Evolutionary conservation across 2,888 invertebrate species (phyloP), one percentile per base, ranked within the genome.

Genomic region (Halictus quadricinctus): DNA sequence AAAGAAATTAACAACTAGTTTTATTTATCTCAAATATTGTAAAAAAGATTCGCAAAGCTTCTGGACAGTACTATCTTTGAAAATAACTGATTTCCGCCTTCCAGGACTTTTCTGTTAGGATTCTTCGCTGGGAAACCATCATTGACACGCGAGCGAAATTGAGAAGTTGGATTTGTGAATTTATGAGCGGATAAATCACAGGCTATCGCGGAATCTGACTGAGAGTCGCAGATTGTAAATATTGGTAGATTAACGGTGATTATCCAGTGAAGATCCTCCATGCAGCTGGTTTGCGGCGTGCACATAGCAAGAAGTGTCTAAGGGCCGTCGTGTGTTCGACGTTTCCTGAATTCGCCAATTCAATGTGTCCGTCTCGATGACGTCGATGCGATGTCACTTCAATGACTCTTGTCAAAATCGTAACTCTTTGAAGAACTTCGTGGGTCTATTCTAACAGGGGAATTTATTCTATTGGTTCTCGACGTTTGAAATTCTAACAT

Each of bases 221-320:
- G 12, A 54, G 79, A 76, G 76, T 74, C 73, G 76, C 60, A 64
- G 70, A 79, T 29, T 74, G 76, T 64, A 85, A 83, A 85, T 85
- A 83, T 79, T 70, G 79, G 69, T 50, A 76, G 76, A 82, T 85
- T 76, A 85, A 83, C 76, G 82, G 79, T 73, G 82, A 79, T 82
- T 73, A 76, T 82, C 41, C 69, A 46, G 74, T 29, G 78, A 66
- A 41, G 46, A 48, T 76, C 8, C 46, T 21, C 60, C n/a, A 12
- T 13, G 60, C 73, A 73, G 82, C 58, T 50, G 77, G 77, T 54
- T 78, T 36, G 81, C 78, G 25, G 58, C 75, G 29, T 73, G 80
- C 72, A 77, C 64, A 36, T 25, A 76, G 76, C 48, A 78, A 25
- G 25, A 60, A 69, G 54, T 64, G 60, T 54, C 54, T n/a, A 29